These are phyloP conservation scores for Eurytoma adleriae DNA, from an alignment of 2,888 invertebrate genomes.

Conservation along the genomic window DNA sequence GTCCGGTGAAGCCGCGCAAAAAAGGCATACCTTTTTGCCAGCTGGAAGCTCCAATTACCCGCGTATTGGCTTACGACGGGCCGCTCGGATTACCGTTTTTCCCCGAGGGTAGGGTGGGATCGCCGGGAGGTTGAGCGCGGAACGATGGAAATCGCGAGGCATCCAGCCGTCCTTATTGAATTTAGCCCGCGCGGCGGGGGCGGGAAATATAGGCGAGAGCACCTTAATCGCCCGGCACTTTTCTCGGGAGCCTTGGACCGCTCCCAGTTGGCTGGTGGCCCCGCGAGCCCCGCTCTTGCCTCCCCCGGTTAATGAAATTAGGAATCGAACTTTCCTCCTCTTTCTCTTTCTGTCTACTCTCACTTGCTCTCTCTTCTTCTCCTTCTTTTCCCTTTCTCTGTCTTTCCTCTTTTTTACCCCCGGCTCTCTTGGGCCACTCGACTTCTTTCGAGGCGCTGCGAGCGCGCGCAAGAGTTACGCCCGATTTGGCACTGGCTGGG, in stretches of 20 bases:
- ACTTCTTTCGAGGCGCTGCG: background rate
- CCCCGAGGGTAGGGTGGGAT: background rate
- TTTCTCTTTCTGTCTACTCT: background rate
- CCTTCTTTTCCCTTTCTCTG: background rate
- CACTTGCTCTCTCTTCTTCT: background rate
- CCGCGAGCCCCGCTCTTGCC: slow-evolving; percentile 2
- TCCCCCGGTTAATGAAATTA: slow-evolving; percentile 26
- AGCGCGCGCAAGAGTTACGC: slow-evolving; percentile 1
- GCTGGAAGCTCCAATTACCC: background rate
- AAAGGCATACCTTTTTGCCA: too few species aligned
- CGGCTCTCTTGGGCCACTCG: too few species aligned
- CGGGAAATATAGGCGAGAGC: slow-evolving; percentile 6
- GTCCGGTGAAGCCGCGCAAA: too few species aligned
- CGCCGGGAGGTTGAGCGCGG: background rate
- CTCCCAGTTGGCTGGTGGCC: slow-evolving; percentile 35
- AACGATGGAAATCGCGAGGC: background rate
- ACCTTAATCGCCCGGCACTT: slow-evolving; percentile 31
- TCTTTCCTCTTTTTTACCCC: background rate
- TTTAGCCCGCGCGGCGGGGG: background rate
- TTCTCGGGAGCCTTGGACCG: slow-evolving; percentile 38
- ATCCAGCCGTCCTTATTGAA: slow-evolving; percentile 9
- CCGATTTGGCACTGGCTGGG: slow-evolving; percentile 16
- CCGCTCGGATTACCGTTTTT: background rate
- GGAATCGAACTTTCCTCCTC: slow-evolving; percentile 25
- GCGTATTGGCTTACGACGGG: slow-evolving; percentile 2